phyloP scores from a whole-genome alignment of 2,888 invertebrate genomes.

The Apamea anceps region DNA sequence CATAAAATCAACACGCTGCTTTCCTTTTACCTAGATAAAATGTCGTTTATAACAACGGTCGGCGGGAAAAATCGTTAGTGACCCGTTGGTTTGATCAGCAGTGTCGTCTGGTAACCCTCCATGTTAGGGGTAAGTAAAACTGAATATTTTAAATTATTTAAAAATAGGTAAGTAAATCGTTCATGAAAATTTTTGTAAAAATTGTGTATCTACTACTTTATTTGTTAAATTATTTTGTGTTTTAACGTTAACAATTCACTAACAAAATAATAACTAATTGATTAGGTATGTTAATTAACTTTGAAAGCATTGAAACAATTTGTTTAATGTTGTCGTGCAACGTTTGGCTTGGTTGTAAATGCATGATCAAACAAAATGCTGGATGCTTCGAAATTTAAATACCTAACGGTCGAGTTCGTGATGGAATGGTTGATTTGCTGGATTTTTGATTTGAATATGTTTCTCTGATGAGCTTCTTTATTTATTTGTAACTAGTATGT shows the following conservation, averaged over 20 bases:
- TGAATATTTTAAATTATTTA: background rate
- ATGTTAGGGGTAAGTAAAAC: conserved; percentile 35
- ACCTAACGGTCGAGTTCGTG: conserved; percentile 14
- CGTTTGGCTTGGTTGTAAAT: conserved; percentile 5
- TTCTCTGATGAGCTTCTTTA: background rate
- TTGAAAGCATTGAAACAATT: background rate
- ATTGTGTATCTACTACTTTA: too few species aligned
- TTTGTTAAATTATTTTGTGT: too few species aligned
- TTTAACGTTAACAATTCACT: too few species aligned
- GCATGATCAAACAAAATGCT: background rate
- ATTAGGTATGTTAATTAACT: conserved; percentile 18
- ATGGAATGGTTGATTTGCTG: background rate
- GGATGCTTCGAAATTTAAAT: conserved; percentile 24
- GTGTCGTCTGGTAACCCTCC: conserved; percentile 1
- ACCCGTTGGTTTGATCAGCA: conserved; percentile 32
- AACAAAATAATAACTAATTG: conserved; percentile 20
- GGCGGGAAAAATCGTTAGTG: conserved; percentile 52
- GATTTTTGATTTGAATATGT: background rate
- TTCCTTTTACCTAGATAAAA: conserved; percentile 83
- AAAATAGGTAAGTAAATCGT: background rate
- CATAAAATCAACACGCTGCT: conserved; percentile 78
- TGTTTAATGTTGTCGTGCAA: conserved; percentile 25
- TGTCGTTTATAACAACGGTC: conserved; percentile 73
- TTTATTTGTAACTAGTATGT: background rate
- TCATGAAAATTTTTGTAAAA: background rate